Evolutionary conservation across 2,113 vertebrate genomes (phyloP), one percentile per base, ranked within the genome.

Genomic region (Strix uralensis): DNA sequence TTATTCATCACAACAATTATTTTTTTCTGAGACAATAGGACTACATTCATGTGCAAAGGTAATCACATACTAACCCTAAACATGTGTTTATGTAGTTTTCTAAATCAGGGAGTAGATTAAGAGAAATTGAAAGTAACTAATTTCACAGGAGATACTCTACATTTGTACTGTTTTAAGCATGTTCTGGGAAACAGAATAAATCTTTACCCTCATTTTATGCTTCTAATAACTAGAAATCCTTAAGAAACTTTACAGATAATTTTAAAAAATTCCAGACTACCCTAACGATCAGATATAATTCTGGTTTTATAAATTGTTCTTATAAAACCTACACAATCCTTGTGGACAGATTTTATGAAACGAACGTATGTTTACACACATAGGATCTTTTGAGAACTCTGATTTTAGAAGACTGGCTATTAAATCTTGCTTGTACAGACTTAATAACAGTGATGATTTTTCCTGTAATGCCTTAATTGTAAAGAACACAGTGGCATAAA

Each of bases 331-430:
- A 9, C 36, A 26, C 3, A 65, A 11, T 44, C 4, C 7, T 44
- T 57, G 42, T 25, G 57, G 44, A 7, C 11, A 71, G 19, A 29
- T 81, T 62, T 80, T 75, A 36, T 32, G 26, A n/a, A 73, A 75
- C 51, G 7, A 14, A 46, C 0, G 0, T 67, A 9, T 42, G 4
- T 32, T 32, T 47, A 42, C 8, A 11, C 8, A 26, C 10, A 15
- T 11, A 2, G 2, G 4, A 40, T 70, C 57, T 85, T 73, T 74
- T 73, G 12, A 81, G 16, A 84, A 84, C 65, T 63, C 19, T 61
- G 14, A 25, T 77, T 77, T 92, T 58, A 73, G n/a, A 63, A 86
- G 16, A 34, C 11, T 49, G 1, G 2, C 3, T 83, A 2, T 67
- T 70, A 72, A 51, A 84, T 69, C 21, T 74, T 5, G 1, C 2